Conservation (phyloP, 2,888 invertebrate genomes). For the Papilio protenor region DNA sequence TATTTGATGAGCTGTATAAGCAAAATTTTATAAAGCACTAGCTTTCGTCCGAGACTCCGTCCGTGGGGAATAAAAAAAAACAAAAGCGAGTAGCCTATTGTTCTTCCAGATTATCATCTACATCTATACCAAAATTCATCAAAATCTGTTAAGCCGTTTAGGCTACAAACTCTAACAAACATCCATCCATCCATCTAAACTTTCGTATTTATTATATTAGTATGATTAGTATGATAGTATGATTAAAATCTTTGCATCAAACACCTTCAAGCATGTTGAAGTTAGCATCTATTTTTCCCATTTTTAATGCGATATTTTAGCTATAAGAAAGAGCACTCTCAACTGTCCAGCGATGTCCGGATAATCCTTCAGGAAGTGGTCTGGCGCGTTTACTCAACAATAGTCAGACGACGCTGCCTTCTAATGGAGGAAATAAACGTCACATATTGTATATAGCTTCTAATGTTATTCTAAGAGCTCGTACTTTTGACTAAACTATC, state of each 20-base stretch:
- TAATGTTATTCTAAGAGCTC: neutral
- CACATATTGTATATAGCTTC: neutral
- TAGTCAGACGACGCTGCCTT: neutral
- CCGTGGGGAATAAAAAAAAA: no score
- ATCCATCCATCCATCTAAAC: no score
- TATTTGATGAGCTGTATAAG: slow-evolving; percentile 13
- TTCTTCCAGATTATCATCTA: no score
- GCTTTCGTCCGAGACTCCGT: no score
- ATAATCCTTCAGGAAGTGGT: slow-evolving; percentile 22
- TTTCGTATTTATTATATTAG: no score
- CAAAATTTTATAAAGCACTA: neutral
- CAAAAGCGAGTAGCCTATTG: no score
- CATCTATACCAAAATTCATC: no score
- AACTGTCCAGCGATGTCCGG: slow-evolving; percentile 6
- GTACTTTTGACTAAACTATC: no score
- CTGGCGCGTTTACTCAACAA: neutral
- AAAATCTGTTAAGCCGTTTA: no score
- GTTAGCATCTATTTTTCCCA: neutral
- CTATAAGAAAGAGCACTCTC: slow-evolving; percentile 1
- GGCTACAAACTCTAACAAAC: no score
- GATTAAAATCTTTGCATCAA: neutral
- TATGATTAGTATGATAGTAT: no score
- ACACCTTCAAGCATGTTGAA: neutral
- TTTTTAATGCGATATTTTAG: neutral
- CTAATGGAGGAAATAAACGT: slow-evolving; percentile 7